A percentile compares a stretch with the other conserved stretches of the same genome.
Evolutionary conservation across 23 tunicate species (phyloP).

Genomic region (Oikopleura dioica): DNA sequence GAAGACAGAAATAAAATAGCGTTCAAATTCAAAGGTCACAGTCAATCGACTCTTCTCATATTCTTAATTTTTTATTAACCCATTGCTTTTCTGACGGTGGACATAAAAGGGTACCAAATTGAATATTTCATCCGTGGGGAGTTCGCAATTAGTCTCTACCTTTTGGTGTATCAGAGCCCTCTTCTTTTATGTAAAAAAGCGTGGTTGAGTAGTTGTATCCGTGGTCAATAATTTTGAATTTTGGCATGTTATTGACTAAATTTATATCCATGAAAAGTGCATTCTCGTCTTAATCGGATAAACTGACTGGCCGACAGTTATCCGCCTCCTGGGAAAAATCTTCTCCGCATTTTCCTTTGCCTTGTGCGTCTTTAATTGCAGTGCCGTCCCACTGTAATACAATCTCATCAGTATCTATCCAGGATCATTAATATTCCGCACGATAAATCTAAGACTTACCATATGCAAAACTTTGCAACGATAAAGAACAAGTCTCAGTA

Average conservation of each 20-base stretch:
- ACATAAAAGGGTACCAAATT: too few relatives aligned
- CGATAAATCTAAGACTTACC: too few relatives aligned
- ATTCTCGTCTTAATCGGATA: not conserved
- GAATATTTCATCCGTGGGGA: too few relatives aligned
- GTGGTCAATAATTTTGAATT: conserved; percentile 27
- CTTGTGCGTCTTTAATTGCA: not conserved
- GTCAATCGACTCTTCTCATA: conserved; percentile 21
- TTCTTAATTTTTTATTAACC: not conserved
- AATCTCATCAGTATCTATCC: conserved; percentile 11
- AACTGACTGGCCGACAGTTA: too few relatives aligned
- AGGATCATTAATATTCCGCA: too few relatives aligned
- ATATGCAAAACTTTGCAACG: conserved; percentile 15
- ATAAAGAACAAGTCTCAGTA: conserved; percentile 53
- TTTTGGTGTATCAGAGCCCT: not conserved
- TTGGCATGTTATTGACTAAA: conserved; percentile 64
- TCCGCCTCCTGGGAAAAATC: too few relatives aligned
- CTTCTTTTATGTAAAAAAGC: not conserved
- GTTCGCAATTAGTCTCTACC: not conserved
- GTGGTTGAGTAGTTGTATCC: not conserved
- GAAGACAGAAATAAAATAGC: conserved; percentile 57
- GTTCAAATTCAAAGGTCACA: conserved; percentile 48
- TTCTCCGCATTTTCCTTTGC: too few relatives aligned
- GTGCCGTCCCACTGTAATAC: not conserved
- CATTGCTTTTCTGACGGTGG: too few relatives aligned
- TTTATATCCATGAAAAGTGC: conserved; percentile 68